These are phyloP conservation scores for Pristiophorus japonicus DNA, from an alignment of 2,113 vertebrate genomes.

Conservation along the genomic window DNA sequence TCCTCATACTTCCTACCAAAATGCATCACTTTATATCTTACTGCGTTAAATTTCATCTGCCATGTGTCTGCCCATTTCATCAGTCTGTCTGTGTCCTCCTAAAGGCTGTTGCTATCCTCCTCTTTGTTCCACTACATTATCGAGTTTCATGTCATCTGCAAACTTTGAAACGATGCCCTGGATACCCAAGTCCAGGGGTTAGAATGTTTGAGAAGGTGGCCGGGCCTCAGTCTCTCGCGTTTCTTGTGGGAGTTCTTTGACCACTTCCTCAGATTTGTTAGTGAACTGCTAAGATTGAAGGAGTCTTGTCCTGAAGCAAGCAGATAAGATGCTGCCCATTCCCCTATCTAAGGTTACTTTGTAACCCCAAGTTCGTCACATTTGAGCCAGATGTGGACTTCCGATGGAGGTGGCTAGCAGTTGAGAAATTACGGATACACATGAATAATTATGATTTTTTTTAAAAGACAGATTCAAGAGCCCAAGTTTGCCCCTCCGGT, in stretches of 20 bases:
- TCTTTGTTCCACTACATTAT: background rate
- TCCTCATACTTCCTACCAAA: too few species aligned
- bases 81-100: too few species aligned
- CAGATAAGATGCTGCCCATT: background rate
- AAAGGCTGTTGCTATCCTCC: background rate
- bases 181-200: background rate
- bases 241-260: background rate
- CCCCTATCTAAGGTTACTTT: background rate
- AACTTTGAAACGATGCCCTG: background rate
- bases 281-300: background rate
- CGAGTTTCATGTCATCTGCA: background rate
- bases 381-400: background rate
- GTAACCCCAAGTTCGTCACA: background rate
- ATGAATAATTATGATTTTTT: background rate
- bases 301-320: background rate
- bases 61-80: too few species aligned
- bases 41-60: too few species aligned
- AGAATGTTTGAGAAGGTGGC: background rate
- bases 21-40: too few species aligned
- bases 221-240: background rate
- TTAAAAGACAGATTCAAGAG: too few species aligned
- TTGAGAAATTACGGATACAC: background rate
- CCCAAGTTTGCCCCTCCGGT: too few species aligned
- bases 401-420: too few species aligned
- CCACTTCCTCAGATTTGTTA: background rate